phyloP scores from a whole-genome alignment of 2,888 invertebrate genomes.

The Spisula subtruncata region DNA sequence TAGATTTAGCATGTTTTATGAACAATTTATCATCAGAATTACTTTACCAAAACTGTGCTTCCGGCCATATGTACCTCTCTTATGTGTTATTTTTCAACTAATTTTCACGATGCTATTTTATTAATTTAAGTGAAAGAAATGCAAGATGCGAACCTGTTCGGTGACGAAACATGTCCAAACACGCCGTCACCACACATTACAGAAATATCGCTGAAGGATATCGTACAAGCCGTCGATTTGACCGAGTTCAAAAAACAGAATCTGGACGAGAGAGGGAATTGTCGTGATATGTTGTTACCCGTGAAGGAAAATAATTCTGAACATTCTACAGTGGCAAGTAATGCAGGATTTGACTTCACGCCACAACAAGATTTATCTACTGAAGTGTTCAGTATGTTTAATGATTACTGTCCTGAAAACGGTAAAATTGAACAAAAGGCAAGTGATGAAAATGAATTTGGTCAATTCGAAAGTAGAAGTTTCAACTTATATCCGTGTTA shows the following conservation, averaged over 20 bases:
- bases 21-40: no score
- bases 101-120: neutral
- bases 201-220: conserved; percentile 81
- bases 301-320: conserved; percentile 51
- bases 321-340: conserved; percentile 40
- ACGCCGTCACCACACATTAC: conserved; percentile 77
- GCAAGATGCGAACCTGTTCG: conserved; percentile 81
- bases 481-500: neutral
- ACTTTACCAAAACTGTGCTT: no score
- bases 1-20: no score
- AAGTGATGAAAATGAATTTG: conserved; percentile 22
- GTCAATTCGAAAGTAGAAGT: neutral
- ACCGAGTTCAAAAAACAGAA: conserved; percentile 73
- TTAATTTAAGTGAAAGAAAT: conserved; percentile 81
- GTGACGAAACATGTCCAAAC: conserved; percentile 74
- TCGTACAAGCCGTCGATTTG: conserved; percentile 79
- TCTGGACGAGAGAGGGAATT: conserved; percentile 49
- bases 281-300: conserved; percentile 41
- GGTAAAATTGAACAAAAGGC: neutral
- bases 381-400: neutral
- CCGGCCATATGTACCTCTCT: no score
- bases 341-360: conserved; percentile 50
- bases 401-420: neutral
- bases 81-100: no score
- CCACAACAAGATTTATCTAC: conserved; percentile 29